phyloP scores from a whole-genome alignment of 2,797 vertebrate species.

The Fratercula arctica region DNA sequence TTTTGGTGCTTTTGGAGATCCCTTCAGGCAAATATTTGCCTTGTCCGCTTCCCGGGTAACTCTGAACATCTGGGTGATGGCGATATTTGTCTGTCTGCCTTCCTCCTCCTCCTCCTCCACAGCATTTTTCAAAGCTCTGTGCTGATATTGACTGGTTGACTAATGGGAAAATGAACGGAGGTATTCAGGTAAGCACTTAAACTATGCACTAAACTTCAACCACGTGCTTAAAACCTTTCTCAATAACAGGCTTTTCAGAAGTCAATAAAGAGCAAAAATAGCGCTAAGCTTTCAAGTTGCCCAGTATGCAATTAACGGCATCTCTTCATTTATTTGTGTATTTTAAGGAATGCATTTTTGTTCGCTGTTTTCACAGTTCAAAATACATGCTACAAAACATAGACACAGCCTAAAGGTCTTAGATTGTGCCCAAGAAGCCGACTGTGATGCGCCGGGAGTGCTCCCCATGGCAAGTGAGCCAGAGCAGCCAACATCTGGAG shows the following conservation, averaged over 20 bases:
- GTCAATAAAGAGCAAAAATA: neutral
- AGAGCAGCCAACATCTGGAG: neutral
- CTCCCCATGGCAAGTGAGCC: neutral
- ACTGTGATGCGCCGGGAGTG: fast-evolving
- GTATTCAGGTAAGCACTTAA: neutral
- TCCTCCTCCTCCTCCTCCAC: neutral
- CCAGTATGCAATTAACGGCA: neutral
- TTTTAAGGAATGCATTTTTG: neutral
- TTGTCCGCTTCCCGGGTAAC: neutral
- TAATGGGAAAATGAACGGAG: neutral
- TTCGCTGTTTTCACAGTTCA: neutral
- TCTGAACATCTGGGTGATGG: neutral
- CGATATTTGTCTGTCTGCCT: neutral
- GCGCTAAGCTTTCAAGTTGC: neutral
- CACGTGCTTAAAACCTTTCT: neutral
- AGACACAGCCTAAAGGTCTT: neutral
- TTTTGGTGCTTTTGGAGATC: neutral
- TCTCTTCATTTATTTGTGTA: neutral
- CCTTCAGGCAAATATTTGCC: neutral
- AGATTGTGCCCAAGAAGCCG: neutral
- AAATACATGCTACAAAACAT: fast-evolving
- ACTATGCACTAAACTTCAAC: neutral
- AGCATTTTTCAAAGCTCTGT: neutral
- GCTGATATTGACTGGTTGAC: neutral
- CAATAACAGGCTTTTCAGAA: neutral